A percentile compares a stretch with the other conserved stretches of the same genome.
These are phyloP conservation scores for Cheilosia vernalis DNA, from an alignment of 2,888 invertebrate species.

Conservation along the genomic window DNA sequence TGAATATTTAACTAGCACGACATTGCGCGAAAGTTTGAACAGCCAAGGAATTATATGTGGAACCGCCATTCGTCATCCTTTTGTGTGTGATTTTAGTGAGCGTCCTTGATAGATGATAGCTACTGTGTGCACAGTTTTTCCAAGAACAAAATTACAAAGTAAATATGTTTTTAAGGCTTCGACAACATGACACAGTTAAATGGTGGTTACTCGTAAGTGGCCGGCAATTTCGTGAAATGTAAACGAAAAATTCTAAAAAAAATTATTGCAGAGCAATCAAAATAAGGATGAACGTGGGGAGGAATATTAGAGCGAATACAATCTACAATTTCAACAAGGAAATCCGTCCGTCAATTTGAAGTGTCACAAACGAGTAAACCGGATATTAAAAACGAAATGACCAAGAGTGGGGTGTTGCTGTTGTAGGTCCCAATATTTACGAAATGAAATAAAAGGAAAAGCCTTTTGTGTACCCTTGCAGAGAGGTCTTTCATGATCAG, in stretches of 20 bases:
- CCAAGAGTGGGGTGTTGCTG: conserved; percentile 20
- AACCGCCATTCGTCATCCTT: conserved; percentile 19
- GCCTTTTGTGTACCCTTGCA: too few species aligned
- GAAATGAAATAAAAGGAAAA: conserved; percentile 6
- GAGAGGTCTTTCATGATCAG: too few species aligned
- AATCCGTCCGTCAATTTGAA: conserved; percentile 52
- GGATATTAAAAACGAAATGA: conserved; percentile 65
- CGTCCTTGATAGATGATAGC: conserved; percentile 25
- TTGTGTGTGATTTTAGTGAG: conserved; percentile 24
- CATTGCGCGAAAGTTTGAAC: conserved; percentile 47
- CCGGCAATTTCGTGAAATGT: neutral
- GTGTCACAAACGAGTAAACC: conserved; percentile 33
- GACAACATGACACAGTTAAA: conserved; percentile 4
- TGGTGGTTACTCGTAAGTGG: neutral
- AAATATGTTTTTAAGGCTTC: conserved; percentile 18
- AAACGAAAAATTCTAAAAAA: conserved; percentile 5
- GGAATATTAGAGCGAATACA: neutral
- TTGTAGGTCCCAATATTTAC: neutral
- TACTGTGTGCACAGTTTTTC: conserved; percentile 5
- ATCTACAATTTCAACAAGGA: conserved; percentile 32
- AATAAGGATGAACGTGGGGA: conserved; percentile 5
- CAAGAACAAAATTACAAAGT: conserved; percentile 21
- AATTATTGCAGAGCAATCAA: neutral
- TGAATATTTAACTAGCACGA: conserved; percentile 54
- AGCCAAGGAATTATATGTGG: conserved; percentile 26